Base-by-base conservation (phyloP, 2,113 vertebrate genomes). In the Leucoraja erinaceus region DNA sequence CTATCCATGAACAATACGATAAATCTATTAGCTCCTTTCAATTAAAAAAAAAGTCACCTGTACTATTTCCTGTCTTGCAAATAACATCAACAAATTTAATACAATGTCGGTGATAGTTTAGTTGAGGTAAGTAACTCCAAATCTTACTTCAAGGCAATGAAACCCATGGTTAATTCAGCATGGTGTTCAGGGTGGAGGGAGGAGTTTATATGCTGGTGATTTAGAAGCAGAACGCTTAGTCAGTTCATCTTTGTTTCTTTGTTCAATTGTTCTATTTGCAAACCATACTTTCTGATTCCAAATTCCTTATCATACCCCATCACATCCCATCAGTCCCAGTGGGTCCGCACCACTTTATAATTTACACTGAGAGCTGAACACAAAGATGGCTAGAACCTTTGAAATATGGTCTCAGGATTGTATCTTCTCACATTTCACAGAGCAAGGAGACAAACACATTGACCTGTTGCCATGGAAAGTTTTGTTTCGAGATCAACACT, bases 291-390 rank as follows among this genome's bases (percentile, higher is more conserved):
- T 72, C 16, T 72, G 20, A 72, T 47, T 33, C 92, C 14, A 22
- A 76, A 0, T 59, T 93, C 59, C 94, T 95, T 95, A 94, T 94
- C 93, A 94, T 94, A 93, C 68, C 94, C 38, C 90, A 28, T 93
- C 92, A 75, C 70, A 94, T 93, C 94, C 93, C 95, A 94, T 95
- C 93, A 77, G 93, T 83, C 93, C 94, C 92, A 93, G 94, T 93
- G 0, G 70, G 93, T 94, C 93, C 93, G 93, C 94, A 95, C 94
- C 95, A 94, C 33, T 91, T 72, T 94, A 94, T 95, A 95, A 95
- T 95, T 96, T 96, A 95, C 94, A 93, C 94, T 94, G 93, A 94
- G 94, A 96, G 96, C 94, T 68, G 95, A 95, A 95, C 93, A 93
- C 0, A 75, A 95, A 94, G 93, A 94, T 94, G 77, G 94, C 10